Base-by-base conservation (phyloP, 2,113 vertebrate species). In the Rynchops niger region DNA sequence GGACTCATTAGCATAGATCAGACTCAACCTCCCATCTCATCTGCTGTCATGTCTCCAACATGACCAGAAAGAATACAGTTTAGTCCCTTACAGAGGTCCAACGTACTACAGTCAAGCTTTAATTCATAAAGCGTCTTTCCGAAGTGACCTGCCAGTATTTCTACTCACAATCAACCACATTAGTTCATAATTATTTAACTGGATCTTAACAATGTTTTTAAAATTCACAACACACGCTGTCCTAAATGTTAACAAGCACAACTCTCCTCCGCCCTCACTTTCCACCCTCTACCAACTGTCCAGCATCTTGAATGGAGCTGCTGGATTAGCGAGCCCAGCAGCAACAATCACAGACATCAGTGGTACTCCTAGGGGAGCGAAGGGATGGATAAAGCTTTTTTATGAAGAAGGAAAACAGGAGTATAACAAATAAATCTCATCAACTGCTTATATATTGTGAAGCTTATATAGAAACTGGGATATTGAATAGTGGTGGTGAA, bases 341-440 rank as follows among this genome's bases (percentile, higher is more conserved):
- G 91, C 95, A 88, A 89, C 95, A 96, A 93, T 88, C 92, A 73
- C 63, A 87, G 47, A 66, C 52, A 82, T 50, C 69, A 82, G 70
- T 77, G 66, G 61, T 89, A 92, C 56, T 90, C 88, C 77, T 56
- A 22, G 34, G 92, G 93, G 49, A 90, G 70, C 15, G 5, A 83
- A 88, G 86, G 34, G 88, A 88, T 67, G 77, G 72, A 79, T 82
- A 59, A 95, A 95, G 81, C 36, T 93, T 97, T 94, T 97, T 95
- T 91, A 93, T 81, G 93, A 95, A 89, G 90, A 85, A 97, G 56
- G 82, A 91, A 97, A 96, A 92, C 63, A 95, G 77, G 47, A 89
- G 47, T 70, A 66, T 74, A 97, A 97, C 77, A 95, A 95, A 96
- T 95, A 97, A 95, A 95, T 97, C 90, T 98, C 88, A 96, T 93